phyloP scores from a whole-genome alignment of 2,888 invertebrate species.

The Escarpia spicata region DNA sequence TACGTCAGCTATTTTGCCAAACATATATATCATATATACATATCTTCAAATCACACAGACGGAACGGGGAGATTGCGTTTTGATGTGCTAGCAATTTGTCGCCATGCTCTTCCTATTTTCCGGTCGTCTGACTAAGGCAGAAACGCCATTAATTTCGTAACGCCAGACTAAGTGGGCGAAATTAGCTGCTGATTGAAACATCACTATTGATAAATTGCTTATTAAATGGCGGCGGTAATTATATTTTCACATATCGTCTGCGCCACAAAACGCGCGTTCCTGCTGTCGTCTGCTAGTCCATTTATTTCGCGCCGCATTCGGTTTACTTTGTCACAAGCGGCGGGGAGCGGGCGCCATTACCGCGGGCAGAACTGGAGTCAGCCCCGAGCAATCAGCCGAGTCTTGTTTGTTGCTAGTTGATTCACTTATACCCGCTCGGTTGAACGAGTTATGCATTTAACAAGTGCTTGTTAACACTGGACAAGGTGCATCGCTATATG shows the following conservation, averaged over 20 bases:
- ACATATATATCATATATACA: background rate
- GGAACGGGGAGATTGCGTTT: background rate
- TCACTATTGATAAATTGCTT: conserved; percentile 16
- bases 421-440: background rate
- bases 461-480: conserved; percentile 7
- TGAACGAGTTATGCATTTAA: conserved; percentile 6
- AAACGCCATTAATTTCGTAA: conserved; percentile 16
- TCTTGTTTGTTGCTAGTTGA: background rate
- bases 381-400: background rate
- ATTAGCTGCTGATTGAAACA: conserved; percentile 13
- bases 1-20: background rate
- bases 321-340: background rate
- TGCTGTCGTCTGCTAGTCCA: background rate
- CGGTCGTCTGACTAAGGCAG: background rate
- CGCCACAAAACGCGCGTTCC: background rate
- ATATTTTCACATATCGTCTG: conserved; percentile 16
- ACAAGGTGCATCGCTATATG: background rate
- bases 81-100: background rate
- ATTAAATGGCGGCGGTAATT: conserved; percentile 13
- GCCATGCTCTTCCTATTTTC: background rate
- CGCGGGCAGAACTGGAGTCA: background rate
- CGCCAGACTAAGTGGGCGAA: background rate
- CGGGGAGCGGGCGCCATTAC: background rate
- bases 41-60: background rate
- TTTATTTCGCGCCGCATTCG: conserved; percentile 1